Percentiles rank a stretch among this genome's conserved stretches.
Conservation (phyloP, 2,888 invertebrate genomes). For the Callinectes sapidus region DNA sequence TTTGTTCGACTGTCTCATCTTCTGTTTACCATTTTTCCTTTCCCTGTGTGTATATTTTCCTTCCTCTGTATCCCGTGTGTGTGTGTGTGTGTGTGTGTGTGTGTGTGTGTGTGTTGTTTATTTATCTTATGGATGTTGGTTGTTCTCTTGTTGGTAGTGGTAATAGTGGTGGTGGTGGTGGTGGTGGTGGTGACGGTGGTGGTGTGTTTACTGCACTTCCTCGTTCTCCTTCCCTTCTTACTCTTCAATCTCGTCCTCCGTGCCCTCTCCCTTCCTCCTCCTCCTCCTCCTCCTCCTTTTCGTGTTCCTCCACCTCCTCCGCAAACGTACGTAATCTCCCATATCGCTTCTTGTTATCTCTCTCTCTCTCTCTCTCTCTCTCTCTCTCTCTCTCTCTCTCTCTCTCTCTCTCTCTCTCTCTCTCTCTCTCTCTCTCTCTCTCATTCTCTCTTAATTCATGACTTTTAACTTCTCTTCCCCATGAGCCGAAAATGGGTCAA, state of each 20-base stretch:
- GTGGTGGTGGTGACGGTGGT: background rate
- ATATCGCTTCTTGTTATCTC: slow-evolving; percentile 14
- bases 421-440: background rate
- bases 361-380: slow-evolving; percentile 18
- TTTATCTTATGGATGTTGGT: background rate
- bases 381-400: background rate
- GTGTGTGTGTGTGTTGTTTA: background rate
- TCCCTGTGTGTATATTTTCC: background rate
- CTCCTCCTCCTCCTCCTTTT: background rate
- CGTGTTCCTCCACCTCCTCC: background rate
- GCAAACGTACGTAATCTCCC: background rate
- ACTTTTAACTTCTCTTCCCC: too few species aligned
- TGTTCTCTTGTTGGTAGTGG: background rate
- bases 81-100: background rate
- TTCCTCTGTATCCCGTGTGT: background rate
- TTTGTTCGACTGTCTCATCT: background rate
- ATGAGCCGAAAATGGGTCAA: too few species aligned
- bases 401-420: background rate
- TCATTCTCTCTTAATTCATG: too few species aligned
- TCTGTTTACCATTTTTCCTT: background rate
- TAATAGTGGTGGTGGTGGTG: background rate
- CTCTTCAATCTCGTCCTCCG: background rate
- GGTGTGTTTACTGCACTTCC: background rate
- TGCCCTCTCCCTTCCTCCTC: background rate
- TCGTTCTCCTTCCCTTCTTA: background rate